phyloP scores from a whole-genome alignment of 2,113 vertebrate species.

The Grallaria varia region DNA sequence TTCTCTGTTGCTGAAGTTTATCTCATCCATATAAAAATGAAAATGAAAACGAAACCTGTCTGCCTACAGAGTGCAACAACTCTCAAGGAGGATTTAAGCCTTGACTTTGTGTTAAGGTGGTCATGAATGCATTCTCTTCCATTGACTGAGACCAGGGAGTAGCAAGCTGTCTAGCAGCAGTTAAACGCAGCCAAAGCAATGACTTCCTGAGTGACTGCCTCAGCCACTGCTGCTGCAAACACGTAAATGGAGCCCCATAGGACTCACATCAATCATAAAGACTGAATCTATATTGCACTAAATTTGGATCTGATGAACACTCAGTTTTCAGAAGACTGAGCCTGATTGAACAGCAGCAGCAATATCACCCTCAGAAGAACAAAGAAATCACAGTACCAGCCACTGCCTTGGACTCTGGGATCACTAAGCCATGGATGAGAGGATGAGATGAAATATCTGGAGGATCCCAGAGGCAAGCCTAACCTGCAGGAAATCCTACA shows the following conservation, averaged over 20 bases:
- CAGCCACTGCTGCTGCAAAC: not conserved
- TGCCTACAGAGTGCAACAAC: not conserved
- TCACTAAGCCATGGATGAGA: not conserved
- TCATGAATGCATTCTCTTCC: not conserved
- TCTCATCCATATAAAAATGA: not conserved
- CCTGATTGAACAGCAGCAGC: not conserved
- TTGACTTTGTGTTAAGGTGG: not conserved
- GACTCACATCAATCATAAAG: not conserved
- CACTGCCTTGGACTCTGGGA: accelerated
- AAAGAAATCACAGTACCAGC: not conserved
- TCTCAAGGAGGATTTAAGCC: not conserved
- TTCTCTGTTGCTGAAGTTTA: not conserved
- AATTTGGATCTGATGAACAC: not conserved
- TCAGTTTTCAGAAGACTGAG: not conserved
- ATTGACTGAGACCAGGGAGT: not conserved
- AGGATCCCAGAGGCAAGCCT: not conserved
- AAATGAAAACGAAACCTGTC: not conserved
- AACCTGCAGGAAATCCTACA: not conserved
- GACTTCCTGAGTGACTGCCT: not conserved
- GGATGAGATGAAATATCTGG: not conserved
- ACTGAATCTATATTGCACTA: not conserved
- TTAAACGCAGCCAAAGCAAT: not conserved
- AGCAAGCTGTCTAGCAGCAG: not conserved
- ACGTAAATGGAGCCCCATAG: not conserved
- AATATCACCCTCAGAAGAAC: not conserved